Percentiles rank a stretch among this genome's conserved stretches.
These are phyloP conservation scores for Clistopyga incitator DNA, from an alignment of 2,888 invertebrate species.

Conservation along the genomic window DNA sequence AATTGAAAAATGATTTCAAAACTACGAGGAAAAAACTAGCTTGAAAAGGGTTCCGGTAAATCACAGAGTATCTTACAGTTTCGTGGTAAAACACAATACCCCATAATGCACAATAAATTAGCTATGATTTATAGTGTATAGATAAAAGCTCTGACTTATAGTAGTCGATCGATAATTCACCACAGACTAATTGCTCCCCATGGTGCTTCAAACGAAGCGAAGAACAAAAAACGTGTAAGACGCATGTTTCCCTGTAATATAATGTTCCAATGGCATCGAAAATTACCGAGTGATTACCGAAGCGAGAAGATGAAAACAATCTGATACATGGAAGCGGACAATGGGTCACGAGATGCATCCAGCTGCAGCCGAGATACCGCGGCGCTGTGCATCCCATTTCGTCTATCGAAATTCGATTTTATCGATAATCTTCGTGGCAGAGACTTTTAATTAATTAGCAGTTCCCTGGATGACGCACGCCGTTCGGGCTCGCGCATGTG, in stretches of 20 bases:
- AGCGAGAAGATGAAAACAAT: conserved; percentile 11
- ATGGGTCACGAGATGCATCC: conserved; percentile 34
- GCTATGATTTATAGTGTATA: no score
- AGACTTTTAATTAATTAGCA: conserved; percentile 63
- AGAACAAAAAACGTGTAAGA: neutral
- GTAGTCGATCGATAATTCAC: neutral
- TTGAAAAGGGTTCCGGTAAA: no score
- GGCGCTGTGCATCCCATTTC: conserved; percentile 8
- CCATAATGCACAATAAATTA: no score
- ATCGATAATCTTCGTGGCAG: conserved; percentile 55
- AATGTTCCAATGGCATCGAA: neutral
- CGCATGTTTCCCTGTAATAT: neutral
- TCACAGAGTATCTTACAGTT: no score
- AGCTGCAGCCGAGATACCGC: neutral
- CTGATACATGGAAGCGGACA: neutral
- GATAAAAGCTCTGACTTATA: neutral
- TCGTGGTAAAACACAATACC: no score
- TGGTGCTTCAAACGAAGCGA: neutral
- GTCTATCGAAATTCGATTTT: conserved; percentile 61
- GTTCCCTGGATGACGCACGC: conserved; percentile 55
- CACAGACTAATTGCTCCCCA: neutral
- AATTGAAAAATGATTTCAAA: no score
- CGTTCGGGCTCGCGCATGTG: conserved; percentile 9
- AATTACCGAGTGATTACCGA: neutral
- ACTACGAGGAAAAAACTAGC: no score